A percentile compares a stretch with the other conserved stretches of the same genome.
These are phyloP conservation scores for Lanistes nyassanus DNA, from an alignment of 1,140 invertebrate species.

Conservation along the genomic window DNA sequence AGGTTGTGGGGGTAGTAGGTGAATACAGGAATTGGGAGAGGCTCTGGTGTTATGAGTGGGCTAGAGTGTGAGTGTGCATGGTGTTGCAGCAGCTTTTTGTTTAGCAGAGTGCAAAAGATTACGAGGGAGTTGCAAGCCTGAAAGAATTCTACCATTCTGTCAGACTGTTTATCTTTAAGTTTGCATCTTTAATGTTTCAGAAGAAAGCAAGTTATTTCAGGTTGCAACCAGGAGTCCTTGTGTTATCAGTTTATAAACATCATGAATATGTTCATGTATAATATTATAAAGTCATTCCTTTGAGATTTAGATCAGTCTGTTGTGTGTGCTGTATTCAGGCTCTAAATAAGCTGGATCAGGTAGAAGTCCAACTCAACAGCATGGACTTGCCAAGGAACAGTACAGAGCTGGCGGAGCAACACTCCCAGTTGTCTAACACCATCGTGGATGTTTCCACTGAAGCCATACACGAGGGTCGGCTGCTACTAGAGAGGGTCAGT, in stretches of 20 bases:
- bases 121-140: too few species aligned
- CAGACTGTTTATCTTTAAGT: too few species aligned
- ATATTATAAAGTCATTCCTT: background rate
- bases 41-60: too few species aligned
- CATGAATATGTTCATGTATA: background rate
- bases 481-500: conserved; percentile 78
- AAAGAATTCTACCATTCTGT: too few species aligned
- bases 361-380: conserved; percentile 80
- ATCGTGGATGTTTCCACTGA: conserved; percentile 76
- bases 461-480: conserved; percentile 77
- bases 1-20: too few species aligned
- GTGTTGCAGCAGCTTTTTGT: too few species aligned
- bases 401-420: conserved; percentile 75
- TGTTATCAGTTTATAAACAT: background rate
- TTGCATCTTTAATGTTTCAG: too few species aligned
- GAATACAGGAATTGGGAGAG: too few species aligned
- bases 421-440: conserved; percentile 73
- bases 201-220: too few species aligned
- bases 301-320: background rate
- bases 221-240: background rate
- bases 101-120: too few species aligned
- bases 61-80: too few species aligned
- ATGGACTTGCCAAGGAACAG: conserved; percentile 73
- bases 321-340: conserved; percentile 69
- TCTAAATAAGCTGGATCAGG: conserved; percentile 79